phyloP scores from a whole-genome alignment of 2,888 invertebrate species.

The Hydrotaea diabolus region DNA sequence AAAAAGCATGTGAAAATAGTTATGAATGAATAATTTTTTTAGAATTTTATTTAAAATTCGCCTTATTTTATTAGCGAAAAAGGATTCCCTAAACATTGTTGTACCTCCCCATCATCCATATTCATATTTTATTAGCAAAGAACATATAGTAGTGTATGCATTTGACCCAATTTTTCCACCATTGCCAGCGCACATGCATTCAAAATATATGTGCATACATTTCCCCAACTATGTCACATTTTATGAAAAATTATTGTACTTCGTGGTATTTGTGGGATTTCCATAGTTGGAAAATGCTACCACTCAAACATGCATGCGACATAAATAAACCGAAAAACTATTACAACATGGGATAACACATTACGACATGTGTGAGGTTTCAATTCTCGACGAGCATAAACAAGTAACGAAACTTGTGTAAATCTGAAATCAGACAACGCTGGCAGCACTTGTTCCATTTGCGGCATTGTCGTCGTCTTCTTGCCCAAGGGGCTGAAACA shows the following conservation, averaged over 20 bases:
- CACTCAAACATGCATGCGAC: not conserved
- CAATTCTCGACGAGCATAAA: conserved; percentile 20
- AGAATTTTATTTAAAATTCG: too few species aligned
- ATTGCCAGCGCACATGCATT: not conserved
- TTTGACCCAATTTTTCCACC: conserved; percentile 11
- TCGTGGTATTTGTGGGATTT: conserved; percentile 18
- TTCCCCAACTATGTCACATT: not conserved
- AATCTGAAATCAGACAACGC: conserved; percentile 18
- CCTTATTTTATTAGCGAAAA: too few species aligned
- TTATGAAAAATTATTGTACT: not conserved
- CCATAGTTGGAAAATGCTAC: not conserved
- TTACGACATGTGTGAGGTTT: conserved; percentile 30
- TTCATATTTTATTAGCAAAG: not conserved
- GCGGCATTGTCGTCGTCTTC: not conserved
- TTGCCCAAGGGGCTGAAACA: conserved; percentile 23
- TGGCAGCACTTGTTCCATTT: conserved; percentile 24
- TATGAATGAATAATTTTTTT: too few species aligned
- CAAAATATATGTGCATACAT: not conserved
- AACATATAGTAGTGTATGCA: not conserved
- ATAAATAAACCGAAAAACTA: not conserved
- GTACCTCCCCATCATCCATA: too few species aligned
- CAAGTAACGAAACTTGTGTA: not conserved
- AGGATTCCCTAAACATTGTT: not conserved
- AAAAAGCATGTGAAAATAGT: too few species aligned
- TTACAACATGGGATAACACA: conserved; percentile 31